A percentile compares a stretch with the other conserved stretches of the same genome.
Evolutionary conservation across 2,888 invertebrate genomes (phyloP).

Genomic region (Phragmatobia fuliginosa): DNA sequence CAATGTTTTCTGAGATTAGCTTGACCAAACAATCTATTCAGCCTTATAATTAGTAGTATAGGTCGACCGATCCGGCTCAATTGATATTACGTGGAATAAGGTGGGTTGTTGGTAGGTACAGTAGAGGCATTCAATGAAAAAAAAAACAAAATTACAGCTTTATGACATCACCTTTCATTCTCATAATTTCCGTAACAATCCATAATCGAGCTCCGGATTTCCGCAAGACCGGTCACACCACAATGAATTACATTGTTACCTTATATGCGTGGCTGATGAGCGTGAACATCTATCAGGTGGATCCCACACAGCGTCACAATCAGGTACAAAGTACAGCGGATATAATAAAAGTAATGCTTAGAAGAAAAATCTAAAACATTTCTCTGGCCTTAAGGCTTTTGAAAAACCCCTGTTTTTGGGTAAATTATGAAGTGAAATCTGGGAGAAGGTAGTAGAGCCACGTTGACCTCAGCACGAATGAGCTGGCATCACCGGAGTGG

Average conservation of each 20-base stretch:
- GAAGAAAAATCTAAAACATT: not conserved
- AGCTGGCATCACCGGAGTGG: too few relatives aligned
- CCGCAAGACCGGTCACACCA: slow-evolving; percentile 26
- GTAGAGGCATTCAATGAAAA: not conserved
- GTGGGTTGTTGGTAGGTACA: not conserved
- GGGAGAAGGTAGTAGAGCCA: too few relatives aligned
- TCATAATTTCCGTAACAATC: slow-evolving; percentile 14
- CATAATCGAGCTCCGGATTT: slow-evolving; percentile 33
- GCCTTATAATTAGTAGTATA: too few relatives aligned
- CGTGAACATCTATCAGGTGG: slow-evolving; percentile 28
- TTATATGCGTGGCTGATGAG: slow-evolving; percentile 32
- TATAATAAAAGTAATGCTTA: not conserved
- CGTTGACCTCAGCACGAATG: too few relatives aligned
- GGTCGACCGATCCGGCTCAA: not conserved
- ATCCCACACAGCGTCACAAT: slow-evolving; percentile 41
- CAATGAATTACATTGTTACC: slow-evolving; percentile 28
- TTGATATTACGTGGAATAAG: too few relatives aligned
- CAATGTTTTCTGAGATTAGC: too few relatives aligned
- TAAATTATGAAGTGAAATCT: too few relatives aligned
- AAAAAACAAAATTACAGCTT: not conserved
- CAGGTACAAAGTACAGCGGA: slow-evolving; percentile 28
- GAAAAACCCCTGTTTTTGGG: not conserved
- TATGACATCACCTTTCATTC: slow-evolving; percentile 12
- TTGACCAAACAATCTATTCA: too few relatives aligned
- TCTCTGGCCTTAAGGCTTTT: not conserved